Base-by-base conservation (phyloP, 2,888 invertebrate genomes). In the Portevinia maculata region DNA sequence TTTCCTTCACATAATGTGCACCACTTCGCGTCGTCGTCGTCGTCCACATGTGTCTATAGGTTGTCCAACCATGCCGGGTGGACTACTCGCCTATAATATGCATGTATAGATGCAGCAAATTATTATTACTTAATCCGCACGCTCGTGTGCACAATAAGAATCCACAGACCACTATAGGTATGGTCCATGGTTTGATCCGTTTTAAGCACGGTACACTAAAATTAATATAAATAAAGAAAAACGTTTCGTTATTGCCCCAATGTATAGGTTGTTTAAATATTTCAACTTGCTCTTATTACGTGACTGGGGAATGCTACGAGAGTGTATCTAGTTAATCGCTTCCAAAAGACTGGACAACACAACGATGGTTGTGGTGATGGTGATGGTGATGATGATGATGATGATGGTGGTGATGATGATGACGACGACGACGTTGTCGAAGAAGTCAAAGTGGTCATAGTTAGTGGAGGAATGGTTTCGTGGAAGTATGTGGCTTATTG, bases 401-500 rank as follows among this genome's bases (percentile, higher is more conserved):
- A n/a, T n/a, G 24, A 2, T 24, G 24, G 24, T 24, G 24, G 5
- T 24, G 50, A 59, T 53, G 39, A 44, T 3, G n/a, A 37, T 6
- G 37, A 37, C 3, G n/a, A 13, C 39, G 39, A 44, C 19, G 19
- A 34, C 7, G 64, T 64, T 24, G 62, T 15, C 53, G 57, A 59
- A 81, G 24, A 70, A 44, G 57, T 70, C 62, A 59, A 69, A 52
- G 21, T 57, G 62, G 57, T 48, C 46, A 60, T 55, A 39, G 53
- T 34, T 52, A 53, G 46, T 24, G 34, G 53, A 70, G 48, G 57
- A 62, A 67, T 62, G 46, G 60, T 39, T 48, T 57, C 60, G 53
- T 59, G 65, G 65, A 79, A 59, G 59, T 65, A 60, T 79, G 79
- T 75, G 67, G 52, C 60, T 81, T 81, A 81, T 81, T 41, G 64